phyloP scores from a whole-genome alignment of 2,888 invertebrate genomes.

The Spisula solida region DNA sequence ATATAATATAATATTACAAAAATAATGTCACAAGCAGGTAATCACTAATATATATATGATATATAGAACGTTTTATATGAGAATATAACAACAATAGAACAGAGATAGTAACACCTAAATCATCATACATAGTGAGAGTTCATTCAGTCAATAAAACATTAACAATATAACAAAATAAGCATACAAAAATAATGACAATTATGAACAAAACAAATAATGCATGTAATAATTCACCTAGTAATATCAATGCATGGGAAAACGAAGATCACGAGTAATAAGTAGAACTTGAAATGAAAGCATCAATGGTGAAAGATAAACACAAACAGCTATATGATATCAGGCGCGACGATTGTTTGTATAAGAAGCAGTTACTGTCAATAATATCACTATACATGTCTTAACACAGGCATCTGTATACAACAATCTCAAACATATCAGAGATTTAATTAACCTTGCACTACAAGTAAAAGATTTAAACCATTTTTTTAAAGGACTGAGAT shows the following conservation, averaged over 20 bases:
- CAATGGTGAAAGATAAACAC: slow-evolving; percentile 27
- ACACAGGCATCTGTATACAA: not conserved
- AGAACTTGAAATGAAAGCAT: slow-evolving; percentile 38
- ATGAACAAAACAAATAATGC: slow-evolving; percentile 1
- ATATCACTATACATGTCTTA: not conserved
- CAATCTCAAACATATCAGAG: no score
- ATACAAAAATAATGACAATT: slow-evolving; percentile 27
- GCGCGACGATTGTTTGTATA: not conserved
- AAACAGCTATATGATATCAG: slow-evolving; percentile 26
- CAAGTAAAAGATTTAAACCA: no score
- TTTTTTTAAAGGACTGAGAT: no score
- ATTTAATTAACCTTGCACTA: no score
- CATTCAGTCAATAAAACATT: not conserved
- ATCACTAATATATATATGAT: no score
- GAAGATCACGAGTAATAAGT: not conserved
- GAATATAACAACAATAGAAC: no score
- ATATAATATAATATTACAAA: no score
- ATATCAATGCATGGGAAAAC: slow-evolving; percentile 20
- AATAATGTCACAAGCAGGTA: no score
- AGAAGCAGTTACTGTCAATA: slow-evolving; percentile 7
- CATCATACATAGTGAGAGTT: not conserved
- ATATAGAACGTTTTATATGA: no score
- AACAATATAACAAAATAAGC: not conserved
- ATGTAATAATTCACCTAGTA: slow-evolving; percentile 9
- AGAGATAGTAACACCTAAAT: not conserved